These are phyloP conservation scores for Chondrosia reniformis DNA, from an alignment of 37 sponge, comb jelly and placozoan genomes.

Conservation along the genomic window DNA sequence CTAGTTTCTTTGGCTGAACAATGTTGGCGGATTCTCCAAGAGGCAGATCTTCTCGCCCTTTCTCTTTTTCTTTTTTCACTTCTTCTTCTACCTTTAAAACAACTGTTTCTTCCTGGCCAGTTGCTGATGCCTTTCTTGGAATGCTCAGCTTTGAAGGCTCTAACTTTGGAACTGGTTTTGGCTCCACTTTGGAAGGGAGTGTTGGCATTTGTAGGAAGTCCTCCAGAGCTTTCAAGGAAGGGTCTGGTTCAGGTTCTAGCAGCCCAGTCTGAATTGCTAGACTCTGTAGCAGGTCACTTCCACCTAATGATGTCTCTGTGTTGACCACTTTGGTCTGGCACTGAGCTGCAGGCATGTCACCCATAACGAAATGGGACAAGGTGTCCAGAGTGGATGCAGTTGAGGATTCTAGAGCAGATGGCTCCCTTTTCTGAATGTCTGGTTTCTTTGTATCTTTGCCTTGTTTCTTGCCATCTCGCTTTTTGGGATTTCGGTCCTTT, in stretches of 20 bases:
- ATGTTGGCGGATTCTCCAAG: no score
- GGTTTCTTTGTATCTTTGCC: background rate
- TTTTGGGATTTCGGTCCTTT: background rate
- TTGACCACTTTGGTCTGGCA: background rate
- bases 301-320: background rate
- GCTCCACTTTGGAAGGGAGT: background rate
- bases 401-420: background rate
- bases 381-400: slow-evolving; percentile 41
- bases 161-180: background rate
- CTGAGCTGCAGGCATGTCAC: background rate
- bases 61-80: no score
- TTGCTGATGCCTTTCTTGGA: background rate
- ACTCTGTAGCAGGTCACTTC: slow-evolving; percentile 11
- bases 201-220: background rate
- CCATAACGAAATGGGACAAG: slow-evolving; percentile 31
- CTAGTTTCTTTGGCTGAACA: no score
- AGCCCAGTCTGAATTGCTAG: slow-evolving; percentile 11
- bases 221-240: slow-evolving; percentile 10
- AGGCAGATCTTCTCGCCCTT: no score
- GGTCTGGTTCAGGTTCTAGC: slow-evolving; percentile 8
- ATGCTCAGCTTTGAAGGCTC: background rate
- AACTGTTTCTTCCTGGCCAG: background rate
- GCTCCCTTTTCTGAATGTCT: background rate
- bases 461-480: background rate
- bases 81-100: background rate